Base-by-base conservation (phyloP, 2,888 invertebrate genomes). In the Trissolcus brochymenae region DNA sequence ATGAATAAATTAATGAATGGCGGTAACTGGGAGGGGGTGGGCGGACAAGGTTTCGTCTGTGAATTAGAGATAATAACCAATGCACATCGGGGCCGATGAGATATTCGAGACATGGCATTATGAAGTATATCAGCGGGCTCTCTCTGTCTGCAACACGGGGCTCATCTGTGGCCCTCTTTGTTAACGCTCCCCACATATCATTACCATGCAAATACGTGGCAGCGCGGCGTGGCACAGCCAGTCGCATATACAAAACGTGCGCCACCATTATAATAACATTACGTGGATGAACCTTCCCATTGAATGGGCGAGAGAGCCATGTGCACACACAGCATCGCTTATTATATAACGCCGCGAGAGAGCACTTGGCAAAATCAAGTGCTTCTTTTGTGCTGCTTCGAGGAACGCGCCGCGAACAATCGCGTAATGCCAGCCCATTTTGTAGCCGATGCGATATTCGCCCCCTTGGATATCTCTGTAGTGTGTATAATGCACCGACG, bases 261-360 rank as follows among this genome's bases (percentile, higher is more conserved):
- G 35, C 84, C 85, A 81, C 84, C 84, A 86, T 87, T 87, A 88
- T 88, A 88, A 87, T 87, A 86, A 87, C 87, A 85, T 88, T 87
- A 87, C 84, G 85, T 80, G 85, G 84, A 87, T 87, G 86, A 87
- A 87, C 85, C 85, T 85, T 86, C 84, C 86, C 35, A 35, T 35
- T 35, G 9, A 86, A 86, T 85, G 83, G 86, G 85, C 84, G 82
- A 83, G 82, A 81, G 82, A 78, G 78, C 64, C 78, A 79, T 79
- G 83, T 76, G 81, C 84, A 83, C 82, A 85, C 85, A 85, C 82
- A 80, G 84, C 86, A 84, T 86, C 81, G 84, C 84, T 87, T 87
- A 88, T 88, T 87, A 86, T 82, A 83, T 81, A 82, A 81, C 80
- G 81, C 79, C 68, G 35, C 35, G 61, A 76, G 71, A 62, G 66